phyloP scores from a whole-genome alignment of 2,797 vertebrate genomes.

The Cyclopterus lumpus region DNA sequence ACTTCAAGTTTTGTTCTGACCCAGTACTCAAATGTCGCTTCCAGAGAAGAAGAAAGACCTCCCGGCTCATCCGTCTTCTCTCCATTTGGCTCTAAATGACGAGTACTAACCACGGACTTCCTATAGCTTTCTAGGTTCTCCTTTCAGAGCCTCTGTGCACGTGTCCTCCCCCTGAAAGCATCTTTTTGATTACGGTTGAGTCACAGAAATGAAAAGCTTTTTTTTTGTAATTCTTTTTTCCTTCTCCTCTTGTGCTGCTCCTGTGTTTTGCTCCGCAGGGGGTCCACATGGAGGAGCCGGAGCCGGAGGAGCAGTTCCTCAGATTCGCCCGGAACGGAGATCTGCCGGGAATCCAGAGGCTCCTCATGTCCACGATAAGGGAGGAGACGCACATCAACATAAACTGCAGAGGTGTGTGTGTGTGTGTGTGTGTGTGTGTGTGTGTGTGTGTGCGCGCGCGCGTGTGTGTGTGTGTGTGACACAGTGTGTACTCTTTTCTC shows the following conservation, averaged over 20 bases:
- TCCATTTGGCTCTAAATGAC: background rate
- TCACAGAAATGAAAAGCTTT: background rate
- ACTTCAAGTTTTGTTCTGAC: background rate
- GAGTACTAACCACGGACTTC: background rate
- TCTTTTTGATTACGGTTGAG: conserved; percentile 5
- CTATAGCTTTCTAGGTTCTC: background rate
- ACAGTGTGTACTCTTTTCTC: conserved; percentile 46
- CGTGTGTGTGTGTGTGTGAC: background rate
- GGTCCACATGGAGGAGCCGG: conserved; percentile 83
- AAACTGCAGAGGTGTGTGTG: conserved; percentile 92
- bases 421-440: background rate
- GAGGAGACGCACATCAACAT: conserved; percentile 86
- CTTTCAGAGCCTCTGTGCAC: background rate
- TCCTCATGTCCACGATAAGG: conserved; percentile 84
- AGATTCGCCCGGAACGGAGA: conserved; percentile 93
- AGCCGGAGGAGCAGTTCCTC: conserved; percentile 92
- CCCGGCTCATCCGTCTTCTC: background rate
- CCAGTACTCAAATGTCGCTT: background rate
- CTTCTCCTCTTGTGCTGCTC: background rate
- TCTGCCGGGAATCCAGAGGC: conserved; percentile 83
- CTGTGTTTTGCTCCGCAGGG: conserved; percentile 30
- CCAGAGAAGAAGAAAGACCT: background rate
- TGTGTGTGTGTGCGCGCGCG: conserved; percentile 1
- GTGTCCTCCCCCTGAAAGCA: conserved; percentile 10
- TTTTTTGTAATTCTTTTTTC: background rate